Conservation (phyloP, 2,888 invertebrate species). For the Drosophila mimica region DNA sequence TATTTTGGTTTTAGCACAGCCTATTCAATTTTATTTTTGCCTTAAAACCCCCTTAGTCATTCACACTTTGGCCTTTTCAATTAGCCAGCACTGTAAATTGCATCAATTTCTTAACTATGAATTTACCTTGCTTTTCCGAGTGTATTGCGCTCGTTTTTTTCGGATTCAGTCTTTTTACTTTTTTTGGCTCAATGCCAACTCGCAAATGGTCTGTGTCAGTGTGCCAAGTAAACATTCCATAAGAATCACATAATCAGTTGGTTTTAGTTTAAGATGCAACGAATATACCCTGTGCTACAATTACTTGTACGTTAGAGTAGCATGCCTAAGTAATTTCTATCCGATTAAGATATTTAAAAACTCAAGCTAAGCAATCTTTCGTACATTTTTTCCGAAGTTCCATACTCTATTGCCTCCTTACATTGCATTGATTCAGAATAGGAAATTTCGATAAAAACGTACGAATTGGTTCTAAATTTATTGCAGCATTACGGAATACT, state of each 20-base stretch:
- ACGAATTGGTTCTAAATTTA: neutral
- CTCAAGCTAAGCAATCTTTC: neutral
- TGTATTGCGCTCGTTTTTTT: slow-evolving; percentile 9
- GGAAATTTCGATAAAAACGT: neutral
- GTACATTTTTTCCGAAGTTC: too few relatives aligned
- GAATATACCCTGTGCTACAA: slow-evolving; percentile 8
- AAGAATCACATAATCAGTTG: slow-evolving; percentile 18
- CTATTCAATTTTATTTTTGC: slow-evolving; percentile 24
- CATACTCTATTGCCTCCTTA: too few relatives aligned
- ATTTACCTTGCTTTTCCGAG: slow-evolving; percentile 19
- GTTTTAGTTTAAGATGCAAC: neutral
- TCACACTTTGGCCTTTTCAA: slow-evolving; percentile 36
- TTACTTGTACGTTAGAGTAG: neutral
- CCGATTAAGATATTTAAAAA: neutral
- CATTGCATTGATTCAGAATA: neutral
- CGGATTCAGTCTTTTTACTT: slow-evolving; percentile 2
- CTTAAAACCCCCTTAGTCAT: slow-evolving; percentile 7
- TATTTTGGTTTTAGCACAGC: slow-evolving; percentile 34
- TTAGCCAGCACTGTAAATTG: slow-evolving; percentile 27
- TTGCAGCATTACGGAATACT: neutral
- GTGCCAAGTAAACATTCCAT: slow-evolving; percentile 35
- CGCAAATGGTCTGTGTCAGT: slow-evolving; percentile 55
- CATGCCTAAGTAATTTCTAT: neutral
- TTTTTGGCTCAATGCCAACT: slow-evolving; percentile 54
- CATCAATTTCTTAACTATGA: slow-evolving; percentile 22